phyloP scores from a whole-genome alignment of 2,113 vertebrate genomes.

The Ammospiza caudacuta region DNA sequence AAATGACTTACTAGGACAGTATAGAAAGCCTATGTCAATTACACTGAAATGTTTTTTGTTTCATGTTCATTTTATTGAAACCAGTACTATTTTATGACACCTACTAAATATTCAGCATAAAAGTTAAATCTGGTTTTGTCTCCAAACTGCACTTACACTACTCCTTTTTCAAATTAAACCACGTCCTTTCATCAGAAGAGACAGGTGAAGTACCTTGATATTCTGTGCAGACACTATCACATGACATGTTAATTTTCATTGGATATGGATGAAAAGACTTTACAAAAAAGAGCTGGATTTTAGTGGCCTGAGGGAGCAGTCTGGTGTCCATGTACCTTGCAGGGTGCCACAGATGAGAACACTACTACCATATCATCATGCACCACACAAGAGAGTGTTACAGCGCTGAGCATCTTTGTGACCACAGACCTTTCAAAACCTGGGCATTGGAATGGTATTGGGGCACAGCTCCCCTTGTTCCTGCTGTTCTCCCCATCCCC shows the following conservation, averaged over 20 bases:
- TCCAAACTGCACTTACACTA: neutral
- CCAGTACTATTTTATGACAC: neutral
- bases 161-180: neutral
- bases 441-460: neutral
- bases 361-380: fast-evolving
- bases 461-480: neutral
- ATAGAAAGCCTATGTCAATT: neutral
- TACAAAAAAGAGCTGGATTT: neutral
- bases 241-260: neutral
- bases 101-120: neutral
- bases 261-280: neutral
- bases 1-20: neutral
- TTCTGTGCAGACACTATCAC: neutral
- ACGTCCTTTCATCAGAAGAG: neutral
- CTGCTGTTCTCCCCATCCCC: fast-evolving
- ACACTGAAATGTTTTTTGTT: neutral
- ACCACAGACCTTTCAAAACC: neutral
- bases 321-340: neutral
- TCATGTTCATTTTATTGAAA: neutral
- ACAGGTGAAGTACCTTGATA: neutral
- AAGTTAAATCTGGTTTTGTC: neutral
- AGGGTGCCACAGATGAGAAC: neutral
- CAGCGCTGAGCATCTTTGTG: neutral
- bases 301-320: neutral
- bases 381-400: neutral